phyloP scores from a whole-genome alignment of 2,113 vertebrate species.

The Junco hyemalis region DNA sequence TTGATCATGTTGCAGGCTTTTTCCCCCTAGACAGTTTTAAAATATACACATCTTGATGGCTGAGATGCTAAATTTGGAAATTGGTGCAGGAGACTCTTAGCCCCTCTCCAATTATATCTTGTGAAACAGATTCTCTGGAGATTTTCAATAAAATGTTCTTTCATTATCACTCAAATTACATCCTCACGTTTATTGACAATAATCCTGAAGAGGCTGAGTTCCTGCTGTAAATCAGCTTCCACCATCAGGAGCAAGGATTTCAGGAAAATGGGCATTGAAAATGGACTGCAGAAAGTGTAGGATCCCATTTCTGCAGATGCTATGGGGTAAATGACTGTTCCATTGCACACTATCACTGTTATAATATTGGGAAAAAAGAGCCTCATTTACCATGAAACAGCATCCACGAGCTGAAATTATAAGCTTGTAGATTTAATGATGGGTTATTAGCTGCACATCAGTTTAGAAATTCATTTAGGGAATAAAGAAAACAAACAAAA shows the following conservation, averaged over 20 bases:
- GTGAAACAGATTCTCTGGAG: slow-evolving; percentile 35
- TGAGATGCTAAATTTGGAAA: slow-evolving; percentile 61
- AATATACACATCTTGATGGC: background rate
- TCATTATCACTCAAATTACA: slow-evolving; percentile 64
- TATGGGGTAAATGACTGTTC: background rate
- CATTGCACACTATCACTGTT: background rate
- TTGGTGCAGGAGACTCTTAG: background rate
- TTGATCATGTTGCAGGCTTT: background rate
- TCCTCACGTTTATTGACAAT: slow-evolving; percentile 26
- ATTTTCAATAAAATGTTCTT: slow-evolving; percentile 61
- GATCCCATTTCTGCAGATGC: background rate
- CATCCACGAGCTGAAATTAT: background rate
- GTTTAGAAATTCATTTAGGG: slow-evolving; percentile 19
- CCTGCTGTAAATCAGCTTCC: slow-evolving; percentile 28
- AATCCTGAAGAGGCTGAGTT: background rate
- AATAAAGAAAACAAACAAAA: background rate
- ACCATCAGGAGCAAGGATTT: background rate
- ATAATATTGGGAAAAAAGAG: background rate
- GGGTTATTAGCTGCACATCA: background rate
- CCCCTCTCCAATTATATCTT: slow-evolving; percentile 52
- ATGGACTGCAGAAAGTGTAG: background rate
- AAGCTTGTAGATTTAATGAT: background rate
- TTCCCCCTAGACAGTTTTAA: background rate
- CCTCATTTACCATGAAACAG: background rate
- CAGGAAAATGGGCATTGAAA: background rate